A percentile compares a stretch with the other conserved stretches of the same genome.
Evolutionary conservation across 2,888 invertebrate genomes (phyloP).

Genomic region (Nebria salina): DNA sequence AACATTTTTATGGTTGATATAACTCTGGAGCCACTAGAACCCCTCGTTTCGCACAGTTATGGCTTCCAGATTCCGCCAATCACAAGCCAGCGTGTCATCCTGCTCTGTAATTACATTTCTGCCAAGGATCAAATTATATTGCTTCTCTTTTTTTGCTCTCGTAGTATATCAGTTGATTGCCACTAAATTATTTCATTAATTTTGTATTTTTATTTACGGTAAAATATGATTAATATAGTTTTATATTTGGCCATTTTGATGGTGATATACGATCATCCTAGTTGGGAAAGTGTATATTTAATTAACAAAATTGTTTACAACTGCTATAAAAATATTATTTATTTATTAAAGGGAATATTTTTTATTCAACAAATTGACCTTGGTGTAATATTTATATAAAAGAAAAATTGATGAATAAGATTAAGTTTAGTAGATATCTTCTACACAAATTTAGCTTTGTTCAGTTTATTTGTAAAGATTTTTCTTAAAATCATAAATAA

Average conservation of each 20-base stretch:
- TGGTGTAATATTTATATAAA: too few relatives aligned
- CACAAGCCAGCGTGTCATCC: conserved; percentile 7
- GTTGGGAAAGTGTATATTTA: conserved; percentile 2
- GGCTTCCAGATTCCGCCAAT: conserved; percentile 30
- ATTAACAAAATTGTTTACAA: background rate
- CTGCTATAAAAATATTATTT: background rate
- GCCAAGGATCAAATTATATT: conserved; percentile 34
- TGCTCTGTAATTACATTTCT: conserved; percentile 8
- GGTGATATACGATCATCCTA: conserved; percentile 2
- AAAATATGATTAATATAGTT: conserved; percentile 2
- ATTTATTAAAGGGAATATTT: background rate
- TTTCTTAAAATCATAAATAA: too few relatives aligned
- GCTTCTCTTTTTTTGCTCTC: conserved; percentile 14
- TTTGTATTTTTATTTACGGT: background rate
- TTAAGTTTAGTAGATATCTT: too few relatives aligned
- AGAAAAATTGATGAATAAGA: too few relatives aligned
- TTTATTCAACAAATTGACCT: too few relatives aligned
- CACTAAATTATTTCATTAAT: conserved; percentile 23
- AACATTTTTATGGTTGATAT: conserved; percentile 32
- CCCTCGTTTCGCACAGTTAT: conserved; percentile 13
- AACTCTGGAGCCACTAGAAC: conserved; percentile 15
- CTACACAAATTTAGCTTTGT: too few relatives aligned
- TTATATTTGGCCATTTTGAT: background rate
- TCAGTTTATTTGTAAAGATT: too few relatives aligned
- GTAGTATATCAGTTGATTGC: conserved; percentile 3